Percentiles rank a stretch among this genome's conserved stretches.
These are phyloP conservation scores for Papilio machaon DNA, from an alignment of 1,140 invertebrate genomes.

Conservation along the genomic window DNA sequence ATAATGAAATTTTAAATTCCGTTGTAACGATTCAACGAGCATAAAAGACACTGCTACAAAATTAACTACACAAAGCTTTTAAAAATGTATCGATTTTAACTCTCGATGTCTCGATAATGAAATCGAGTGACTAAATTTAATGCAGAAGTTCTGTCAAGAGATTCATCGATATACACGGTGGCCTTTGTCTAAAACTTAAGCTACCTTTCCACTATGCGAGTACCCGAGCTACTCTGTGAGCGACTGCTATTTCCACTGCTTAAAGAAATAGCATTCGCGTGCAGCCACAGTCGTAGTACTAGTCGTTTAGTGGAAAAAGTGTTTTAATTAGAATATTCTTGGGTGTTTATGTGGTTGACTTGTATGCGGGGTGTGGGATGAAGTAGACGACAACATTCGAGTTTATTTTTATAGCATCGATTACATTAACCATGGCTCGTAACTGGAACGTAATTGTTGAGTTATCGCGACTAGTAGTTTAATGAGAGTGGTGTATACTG, in stretches of 20 bases:
- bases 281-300: background rate
- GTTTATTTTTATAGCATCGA: conserved; percentile 42
- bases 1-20: conserved; percentile 32
- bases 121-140: conserved; percentile 25
- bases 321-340: background rate
- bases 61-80: conserved; percentile 35
- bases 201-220: background rate
- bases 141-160: conserved; percentile 31
- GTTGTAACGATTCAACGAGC: conserved; percentile 4
- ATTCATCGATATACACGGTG: conserved; percentile 29
- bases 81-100: conserved; percentile 30
- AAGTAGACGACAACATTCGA: conserved; percentile 32
- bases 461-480: conserved; percentile 66
- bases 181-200: background rate
- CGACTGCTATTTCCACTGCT: background rate
- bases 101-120: conserved; percentile 6
- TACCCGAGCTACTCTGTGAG: background rate
- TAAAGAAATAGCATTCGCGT: too few relatives aligned
- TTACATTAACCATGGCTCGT: conserved; percentile 50
- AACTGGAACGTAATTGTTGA: conserved; percentile 64
- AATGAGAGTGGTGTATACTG: conserved; percentile 62
- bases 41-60: conserved; percentile 18
- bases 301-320: background rate
- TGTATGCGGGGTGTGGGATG: background rate
- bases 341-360: background rate